Evolutionary conservation across 2,888 invertebrate genomes (phyloP).

Genomic region (Calliphora vomitoria): DNA sequence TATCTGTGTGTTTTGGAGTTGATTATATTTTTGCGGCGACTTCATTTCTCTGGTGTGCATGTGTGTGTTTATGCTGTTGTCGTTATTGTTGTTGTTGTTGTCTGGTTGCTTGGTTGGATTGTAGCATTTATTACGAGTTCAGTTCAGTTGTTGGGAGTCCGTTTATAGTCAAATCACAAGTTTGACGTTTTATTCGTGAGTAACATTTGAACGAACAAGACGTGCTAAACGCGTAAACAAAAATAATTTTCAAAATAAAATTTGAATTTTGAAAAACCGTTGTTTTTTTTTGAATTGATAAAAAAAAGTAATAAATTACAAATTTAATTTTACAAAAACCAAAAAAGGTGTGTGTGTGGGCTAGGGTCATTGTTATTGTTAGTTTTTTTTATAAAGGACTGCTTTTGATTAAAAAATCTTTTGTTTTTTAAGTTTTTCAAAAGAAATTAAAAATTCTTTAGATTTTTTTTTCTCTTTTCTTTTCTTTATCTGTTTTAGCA

Average conservation of each 20-base stretch:
- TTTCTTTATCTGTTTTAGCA: conserved; percentile 40
- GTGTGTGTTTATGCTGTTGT: conserved; percentile 27
- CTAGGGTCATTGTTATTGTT: conserved; percentile 1
- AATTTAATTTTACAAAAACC: conserved; percentile 13
- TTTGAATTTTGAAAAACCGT: conserved; percentile 64
- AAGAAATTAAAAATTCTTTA: conserved; percentile 38
- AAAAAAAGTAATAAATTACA: conserved; percentile 22
- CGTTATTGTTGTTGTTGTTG: conserved; percentile 49
- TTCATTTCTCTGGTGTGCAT: conserved; percentile 36
- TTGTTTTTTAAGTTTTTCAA: background rate
- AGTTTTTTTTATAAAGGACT: conserved; percentile 21
- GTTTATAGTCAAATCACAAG: conserved; percentile 71
- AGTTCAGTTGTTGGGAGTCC: conserved; percentile 69
- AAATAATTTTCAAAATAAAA: conserved; percentile 41
- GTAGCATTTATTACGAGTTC: conserved; percentile 48
- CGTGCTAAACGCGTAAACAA: conserved; percentile 75
- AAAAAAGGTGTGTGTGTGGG: conserved; percentile 44
- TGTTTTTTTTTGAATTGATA: conserved; percentile 45
- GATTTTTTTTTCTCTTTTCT: conserved; percentile 7
- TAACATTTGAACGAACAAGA: conserved; percentile 80
- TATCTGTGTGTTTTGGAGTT: conserved; percentile 54
- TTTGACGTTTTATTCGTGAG: conserved; percentile 82
- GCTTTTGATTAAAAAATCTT: background rate
- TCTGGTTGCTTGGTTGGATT: conserved; percentile 66
- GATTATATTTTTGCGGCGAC: conserved; percentile 64